These are phyloP conservation scores for Babylonia areolata DNA, from an alignment of 1,140 invertebrate species.

Conservation along the genomic window DNA sequence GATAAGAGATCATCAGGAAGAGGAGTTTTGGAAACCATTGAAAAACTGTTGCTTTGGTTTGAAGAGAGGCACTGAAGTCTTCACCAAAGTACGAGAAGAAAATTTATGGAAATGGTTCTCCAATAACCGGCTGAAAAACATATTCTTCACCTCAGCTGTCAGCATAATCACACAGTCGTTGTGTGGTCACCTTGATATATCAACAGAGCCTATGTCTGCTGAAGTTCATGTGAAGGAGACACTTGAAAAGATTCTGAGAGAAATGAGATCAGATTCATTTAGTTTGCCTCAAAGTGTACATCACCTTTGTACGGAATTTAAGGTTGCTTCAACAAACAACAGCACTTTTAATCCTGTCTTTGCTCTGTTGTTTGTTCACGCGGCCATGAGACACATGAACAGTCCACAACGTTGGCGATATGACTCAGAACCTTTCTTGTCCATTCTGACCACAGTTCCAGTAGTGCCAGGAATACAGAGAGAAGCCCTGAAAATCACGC, in stretches of 20 bases:
- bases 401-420: not conserved
- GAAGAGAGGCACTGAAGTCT: no score
- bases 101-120: not conserved
- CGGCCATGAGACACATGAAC: not conserved
- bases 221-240: not conserved
- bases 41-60: not conserved
- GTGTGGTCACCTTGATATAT: not conserved
- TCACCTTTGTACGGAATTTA: not conserved
- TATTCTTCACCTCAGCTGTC: no score
- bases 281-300: not conserved
- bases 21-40: no score
- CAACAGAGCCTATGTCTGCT: not conserved
- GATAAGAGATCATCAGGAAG: no score
- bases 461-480: not conserved
- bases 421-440: not conserved
- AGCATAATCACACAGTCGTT: not conserved
- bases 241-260: not conserved
- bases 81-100: no score
- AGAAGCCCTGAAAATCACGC: not conserved
- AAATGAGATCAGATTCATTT: not conserved
- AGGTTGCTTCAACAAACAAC: not conserved
- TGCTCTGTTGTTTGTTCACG: not conserved
- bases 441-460: constrained; percentile 9
- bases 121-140: no score
- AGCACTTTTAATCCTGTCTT: not conserved